Evolutionary conservation across 2,113 vertebrate species (phyloP), one percentile per base, ranked within the genome.

Genomic region (Riparia riparia): DNA sequence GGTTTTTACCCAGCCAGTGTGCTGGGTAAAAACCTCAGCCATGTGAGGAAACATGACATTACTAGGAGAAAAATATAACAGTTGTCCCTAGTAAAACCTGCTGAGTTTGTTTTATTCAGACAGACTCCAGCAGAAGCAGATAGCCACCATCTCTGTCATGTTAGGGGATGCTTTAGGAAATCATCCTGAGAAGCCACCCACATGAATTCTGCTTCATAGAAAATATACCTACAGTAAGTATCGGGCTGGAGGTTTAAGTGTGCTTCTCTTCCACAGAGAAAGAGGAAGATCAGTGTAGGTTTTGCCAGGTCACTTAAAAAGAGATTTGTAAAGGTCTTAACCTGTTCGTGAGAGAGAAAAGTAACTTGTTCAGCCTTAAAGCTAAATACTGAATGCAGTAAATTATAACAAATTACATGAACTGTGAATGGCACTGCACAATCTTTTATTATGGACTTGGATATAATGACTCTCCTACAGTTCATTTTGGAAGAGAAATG

Each of bases 401-500:
- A 45, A 79, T 54, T 50, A 80, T 24, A 28, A 89, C 64, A 82
- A 85, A 57, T 77, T 31, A 31, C 14, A 3, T 78, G 50, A 83
- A 60, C 34, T 56, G 61, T 3, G 5, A 45, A 60, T 91, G 50
- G 50, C 50, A 70, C 0, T 7, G 53, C 50, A 58, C 24, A 68
- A 2, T 89, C 72, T 89, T 89, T 86, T 89, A 34, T 82, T 89
- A 37, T 34, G 41, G 39, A 17, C 63, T 82, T 84, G 63, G 37
- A 61, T 90, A 66, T 89, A 86, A 84, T 79, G 66, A 34, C 50
- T 65, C 20, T 69, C 56, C 64, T 68, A 47, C 12, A 39, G 69
- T 77, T 90, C 73, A 51, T 94, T 85, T 91, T 95, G 81, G 63
- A 66, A 81, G 57, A 86, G 45, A 79, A 68, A 32, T 82, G 80